These are phyloP conservation scores for Brachionus rotundiformis DNA, from an alignment of 1,140 invertebrate genomes.

Conservation along the genomic window DNA sequence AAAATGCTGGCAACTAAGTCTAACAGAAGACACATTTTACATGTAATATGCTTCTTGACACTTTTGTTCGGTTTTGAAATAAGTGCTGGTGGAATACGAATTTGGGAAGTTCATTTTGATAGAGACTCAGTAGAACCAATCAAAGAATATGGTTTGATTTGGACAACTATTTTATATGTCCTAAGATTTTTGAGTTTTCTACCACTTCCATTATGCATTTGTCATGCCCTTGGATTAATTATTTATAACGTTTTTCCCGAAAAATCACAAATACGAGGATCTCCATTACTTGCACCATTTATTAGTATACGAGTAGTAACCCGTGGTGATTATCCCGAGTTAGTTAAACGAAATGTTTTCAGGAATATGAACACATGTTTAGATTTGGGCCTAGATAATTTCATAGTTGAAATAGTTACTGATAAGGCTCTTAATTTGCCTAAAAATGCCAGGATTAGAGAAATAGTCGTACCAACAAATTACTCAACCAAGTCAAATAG, in stretches of 20 bases:
- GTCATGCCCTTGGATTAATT: conserved; percentile 82
- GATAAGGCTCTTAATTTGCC: conserved; percentile 78
- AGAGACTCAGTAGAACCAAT: conserved; percentile 1
- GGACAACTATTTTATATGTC: conserved; percentile 54
- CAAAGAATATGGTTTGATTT: conserved; percentile 21
- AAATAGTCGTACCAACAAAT: conserved; percentile 80
- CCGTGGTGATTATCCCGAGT: conserved; percentile 85
- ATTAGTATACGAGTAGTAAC: conserved; percentile 93
- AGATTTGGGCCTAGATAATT: conserved; percentile 88
- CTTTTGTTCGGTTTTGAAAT: conserved; percentile 25
- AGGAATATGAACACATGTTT: conserved; percentile 85
- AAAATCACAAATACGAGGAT: conserved; percentile 83
- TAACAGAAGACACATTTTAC: conserved; percentile 24
- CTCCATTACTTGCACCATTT: conserved; percentile 86
- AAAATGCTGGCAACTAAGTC: conserved; percentile 16
- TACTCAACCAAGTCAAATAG: conserved; percentile 87
- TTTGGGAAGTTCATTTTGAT: not conserved
- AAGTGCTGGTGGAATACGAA: not conserved
- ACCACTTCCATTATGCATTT: conserved; percentile 54
- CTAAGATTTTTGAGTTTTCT: conserved; percentile 55
- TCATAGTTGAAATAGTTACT: conserved; percentile 93
- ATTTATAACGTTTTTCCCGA: conserved; percentile 92
- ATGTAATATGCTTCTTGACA: conserved; percentile 14
- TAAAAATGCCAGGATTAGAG: conserved; percentile 71
- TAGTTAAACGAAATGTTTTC: conserved; percentile 81